These are phyloP conservation scores for Lasioglossum pauxillum DNA, from an alignment of 2,888 invertebrate genomes.

Conservation along the genomic window DNA sequence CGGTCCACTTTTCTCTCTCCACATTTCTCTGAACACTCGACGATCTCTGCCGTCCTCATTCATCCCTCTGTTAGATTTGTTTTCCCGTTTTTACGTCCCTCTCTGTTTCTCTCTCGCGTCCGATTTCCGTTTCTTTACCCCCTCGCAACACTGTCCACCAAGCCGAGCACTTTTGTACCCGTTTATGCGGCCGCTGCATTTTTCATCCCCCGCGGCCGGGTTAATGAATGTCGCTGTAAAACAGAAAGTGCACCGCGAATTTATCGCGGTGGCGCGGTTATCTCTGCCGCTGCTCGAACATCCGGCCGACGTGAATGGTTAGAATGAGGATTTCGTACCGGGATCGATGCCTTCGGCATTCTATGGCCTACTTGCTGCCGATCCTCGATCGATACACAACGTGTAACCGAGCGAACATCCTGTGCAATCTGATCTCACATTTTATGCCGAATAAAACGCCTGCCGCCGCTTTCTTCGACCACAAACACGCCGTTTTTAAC, in stretches of 20 bases:
- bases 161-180: conserved; percentile 30
- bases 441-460: not conserved
- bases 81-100: not conserved
- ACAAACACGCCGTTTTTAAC: not conserved
- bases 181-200: conserved; percentile 44
- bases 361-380: not conserved
- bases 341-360: conserved; percentile 1
- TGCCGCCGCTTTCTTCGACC: not conserved
- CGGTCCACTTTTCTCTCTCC: conserved; percentile 3
- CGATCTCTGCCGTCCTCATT: conserved; percentile 25
- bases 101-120: not conserved
- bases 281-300: conserved; percentile 27
- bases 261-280: conserved; percentile 49
- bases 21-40: conserved; percentile 2
- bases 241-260: conserved; percentile 49
- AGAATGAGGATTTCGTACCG: not conserved
- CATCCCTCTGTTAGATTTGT: conserved; percentile 9
- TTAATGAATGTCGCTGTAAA: conserved; percentile 55
- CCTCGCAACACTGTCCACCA: conserved; percentile 19
- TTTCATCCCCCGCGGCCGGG: conserved; percentile 38
- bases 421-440: not conserved
- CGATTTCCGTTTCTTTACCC: not conserved
- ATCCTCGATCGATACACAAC: not conserved
- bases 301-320: conserved; percentile 27
- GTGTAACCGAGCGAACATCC: not conserved